Base-by-base conservation (phyloP, 2,797 vertebrate genomes). In the Microhierax caerulescens region DNA sequence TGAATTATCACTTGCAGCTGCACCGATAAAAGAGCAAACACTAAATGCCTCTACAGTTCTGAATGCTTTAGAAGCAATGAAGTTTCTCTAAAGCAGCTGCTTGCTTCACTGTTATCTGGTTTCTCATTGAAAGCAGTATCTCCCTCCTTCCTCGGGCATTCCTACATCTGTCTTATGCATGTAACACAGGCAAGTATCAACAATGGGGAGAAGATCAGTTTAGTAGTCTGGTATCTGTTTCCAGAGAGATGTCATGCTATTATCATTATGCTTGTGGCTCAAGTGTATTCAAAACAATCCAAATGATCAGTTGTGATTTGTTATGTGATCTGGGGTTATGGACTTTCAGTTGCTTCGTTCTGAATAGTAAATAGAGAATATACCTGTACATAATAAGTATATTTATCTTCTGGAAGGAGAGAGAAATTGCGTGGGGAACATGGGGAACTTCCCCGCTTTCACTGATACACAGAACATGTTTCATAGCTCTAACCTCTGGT, bases 1-100 rank as follows among this genome's bases (percentile, higher is more conserved):
- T 97, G 97, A 97, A 96, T 96, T 93, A 72, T 98, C 98, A 98
- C 97, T 97, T 97, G 95, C 97, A 98, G 98, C 98, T 98, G 97
- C 97, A 75, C 97, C 97, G 98, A 98, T 98, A 98, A 98, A 98
- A 97, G 97, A 96, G 92, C 96, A 96, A 96, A 94, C 95, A 95
- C 95, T 97, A 97, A 97, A 97, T 93, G 96, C 97, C 93, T 97
- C 90, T 24, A 59, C 90, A 91, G 75, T 90, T 91, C 83, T 50
- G 96, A 98, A 96, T 88, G 93, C 93, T 97, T 97, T 85, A 79
- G 94, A 88, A 92, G 94, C 94, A 96, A 51, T 68, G 89, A 95
- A 97, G 96, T 96, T 97, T 97, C 95, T 94, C 93, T 89, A 93
- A 95, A 95, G 96, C 98, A 97, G 97, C 97, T 97, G 96, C 97